These are phyloP conservation scores for Synergus japonicus DNA, from an alignment of 2,888 invertebrate species.

Conservation along the genomic window DNA sequence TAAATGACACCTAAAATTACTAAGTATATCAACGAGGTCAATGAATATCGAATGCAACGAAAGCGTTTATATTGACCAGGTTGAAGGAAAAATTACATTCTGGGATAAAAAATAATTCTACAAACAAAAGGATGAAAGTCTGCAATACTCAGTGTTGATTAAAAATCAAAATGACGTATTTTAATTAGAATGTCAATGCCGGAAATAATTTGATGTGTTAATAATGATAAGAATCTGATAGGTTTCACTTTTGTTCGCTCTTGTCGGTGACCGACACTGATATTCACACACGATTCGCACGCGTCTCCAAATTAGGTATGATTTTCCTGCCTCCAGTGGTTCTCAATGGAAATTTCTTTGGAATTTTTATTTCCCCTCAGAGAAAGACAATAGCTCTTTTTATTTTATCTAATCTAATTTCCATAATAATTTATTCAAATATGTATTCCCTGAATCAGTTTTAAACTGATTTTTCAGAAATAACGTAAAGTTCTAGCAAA, in stretches of 20 bases:
- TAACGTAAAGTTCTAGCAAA: too few species aligned
- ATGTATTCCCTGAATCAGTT: too few species aligned
- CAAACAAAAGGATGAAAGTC: neutral
- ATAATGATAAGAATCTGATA: constrained; percentile 11
- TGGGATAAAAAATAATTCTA: neutral
- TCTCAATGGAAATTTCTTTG: constrained; percentile 56
- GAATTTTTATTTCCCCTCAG: neutral
- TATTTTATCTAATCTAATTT: neutral
- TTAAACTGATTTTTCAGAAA: too few species aligned
- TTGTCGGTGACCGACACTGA: constrained; percentile 24
- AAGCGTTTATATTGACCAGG: neutral
- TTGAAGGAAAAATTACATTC: neutral
- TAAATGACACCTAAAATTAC: neutral
- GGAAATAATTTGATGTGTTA: constrained; percentile 15
- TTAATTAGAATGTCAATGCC: constrained; percentile 5
- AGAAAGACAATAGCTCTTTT: neutral
- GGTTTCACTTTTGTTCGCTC: constrained; percentile 34
- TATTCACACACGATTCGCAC: constrained; percentile 64
- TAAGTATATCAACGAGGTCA: neutral
- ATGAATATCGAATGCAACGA: neutral
- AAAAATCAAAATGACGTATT: neutral
- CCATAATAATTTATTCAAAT: too few species aligned
- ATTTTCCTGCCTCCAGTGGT: constrained; percentile 64
- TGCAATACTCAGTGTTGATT: neutral
- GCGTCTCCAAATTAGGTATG: constrained; percentile 72